Conservation (phyloP, 2,888 invertebrate species). For the Barypeithes pellucidus region DNA sequence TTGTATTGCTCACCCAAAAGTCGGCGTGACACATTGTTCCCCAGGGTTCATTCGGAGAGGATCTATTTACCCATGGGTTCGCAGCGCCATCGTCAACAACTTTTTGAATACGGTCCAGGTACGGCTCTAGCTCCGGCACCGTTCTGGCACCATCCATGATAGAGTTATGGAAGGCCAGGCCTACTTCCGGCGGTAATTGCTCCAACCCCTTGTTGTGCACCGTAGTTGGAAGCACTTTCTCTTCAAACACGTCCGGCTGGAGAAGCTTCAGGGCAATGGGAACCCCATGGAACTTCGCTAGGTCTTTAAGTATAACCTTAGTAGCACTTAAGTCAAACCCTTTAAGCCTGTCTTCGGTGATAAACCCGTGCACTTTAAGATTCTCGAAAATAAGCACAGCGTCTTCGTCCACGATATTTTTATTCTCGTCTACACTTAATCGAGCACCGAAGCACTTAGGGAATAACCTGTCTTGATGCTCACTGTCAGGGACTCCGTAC, state of each 20-base stretch:
- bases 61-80: slow-evolving; percentile 55
- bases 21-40: slow-evolving; percentile 74
- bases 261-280: slow-evolving; percentile 73
- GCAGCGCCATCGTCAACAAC: slow-evolving; percentile 61
- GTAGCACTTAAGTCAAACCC: slow-evolving; percentile 73
- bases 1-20: slow-evolving; percentile 77
- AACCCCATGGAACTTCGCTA: slow-evolving; percentile 76
- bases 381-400: slow-evolving; percentile 76
- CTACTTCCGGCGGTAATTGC: slow-evolving; percentile 64
- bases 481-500: slow-evolving; percentile 67
- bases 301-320: slow-evolving; percentile 69
- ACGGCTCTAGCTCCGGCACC: slow-evolving; percentile 61
- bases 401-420: slow-evolving; percentile 73
- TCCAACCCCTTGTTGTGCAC: slow-evolving; percentile 65
- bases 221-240: slow-evolving; percentile 68
- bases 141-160: slow-evolving; percentile 61
- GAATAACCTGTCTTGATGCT: slow-evolving; percentile 69
- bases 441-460: slow-evolving; percentile 75
- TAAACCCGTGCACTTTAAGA: slow-evolving; percentile 72
- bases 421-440: slow-evolving; percentile 67
- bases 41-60: slow-evolving; percentile 70
- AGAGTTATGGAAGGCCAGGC: slow-evolving; percentile 63
- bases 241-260: slow-evolving; percentile 70
- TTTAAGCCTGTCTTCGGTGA: slow-evolving; percentile 71
- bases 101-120: slow-evolving; percentile 59